Base-by-base conservation (phyloP, 2,113 vertebrate species). In the Oenanthe oenanthe region DNA sequence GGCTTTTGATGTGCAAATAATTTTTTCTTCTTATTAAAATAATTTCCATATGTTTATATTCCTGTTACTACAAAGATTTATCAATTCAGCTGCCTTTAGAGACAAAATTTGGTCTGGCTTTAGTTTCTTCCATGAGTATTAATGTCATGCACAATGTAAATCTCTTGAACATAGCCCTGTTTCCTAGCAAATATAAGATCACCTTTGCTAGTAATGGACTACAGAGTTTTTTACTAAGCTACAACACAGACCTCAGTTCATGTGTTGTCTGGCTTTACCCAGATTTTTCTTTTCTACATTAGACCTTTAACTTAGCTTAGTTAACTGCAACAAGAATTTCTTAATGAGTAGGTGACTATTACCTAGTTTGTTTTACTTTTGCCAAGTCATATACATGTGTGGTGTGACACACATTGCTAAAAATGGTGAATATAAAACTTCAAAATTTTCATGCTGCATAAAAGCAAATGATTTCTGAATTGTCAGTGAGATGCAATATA, bases 1-100 rank as follows among this genome's bases (percentile, higher is more conserved):
- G n/a, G 31, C 54, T 82, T 96, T 95, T 97, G 94, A 96, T 94
- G 77, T 96, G 91, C 26, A 92, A 96, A 92, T 88, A 91, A 2
- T 72, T 89, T 90, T 80, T 85, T 68, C 48, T 77, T 91, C 26
- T 65, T 88, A 29, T 13, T 57, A 48, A 86, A 84, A 68, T 78
- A n/a, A 81, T 96, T 95, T 89, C 68, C 73, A 87, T 78, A 88
- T 3, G 5, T 91, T 86, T 78, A 65, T 43, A 68, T 68, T 77
- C 43, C 4, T 4, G 0, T 72, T 78, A 24, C n/a, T 82, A n/a
- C n/a, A 43, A 67, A 89, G 72, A 57, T 21, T 26, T 93, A 71
- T 47, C 36, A 68, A 13, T 79, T 89, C 9, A 4, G 3, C 12
- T 79, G n/a, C 20, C 22, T 95, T 92, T 53, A 78, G 25, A 63